A percentile compares a stretch with the other conserved stretches of the same genome.
These are phyloP conservation scores for Circaetus cinerascens DNA, from an alignment of 2,113 vertebrate genomes.

Conservation along the genomic window DNA sequence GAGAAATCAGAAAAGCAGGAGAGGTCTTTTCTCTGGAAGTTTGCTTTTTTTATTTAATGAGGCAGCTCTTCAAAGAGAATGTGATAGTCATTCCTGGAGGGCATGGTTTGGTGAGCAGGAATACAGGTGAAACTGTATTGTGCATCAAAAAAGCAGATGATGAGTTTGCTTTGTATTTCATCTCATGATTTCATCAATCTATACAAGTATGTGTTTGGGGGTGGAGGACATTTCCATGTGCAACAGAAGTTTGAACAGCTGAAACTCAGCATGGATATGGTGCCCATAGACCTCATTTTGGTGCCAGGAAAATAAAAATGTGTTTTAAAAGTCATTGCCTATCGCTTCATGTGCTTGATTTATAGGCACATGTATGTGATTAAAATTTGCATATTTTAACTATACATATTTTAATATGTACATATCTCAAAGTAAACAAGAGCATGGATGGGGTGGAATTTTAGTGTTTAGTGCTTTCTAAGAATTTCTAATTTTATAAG, in stretches of 20 bases:
- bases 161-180: slow-evolving; percentile 34
- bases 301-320: slow-evolving; percentile 27
- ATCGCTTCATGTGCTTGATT: slow-evolving; percentile 5
- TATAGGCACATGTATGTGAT: background rate
- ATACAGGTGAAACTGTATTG: slow-evolving; percentile 42
- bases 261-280: slow-evolving; percentile 48
- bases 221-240: background rate
- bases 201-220: background rate
- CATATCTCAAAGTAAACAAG: background rate
- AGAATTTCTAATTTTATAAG: background rate
- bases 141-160: slow-evolving; percentile 36
- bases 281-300: slow-evolving; percentile 17
- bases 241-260: slow-evolving; percentile 53
- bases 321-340: slow-evolving; percentile 6
- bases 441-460: background rate
- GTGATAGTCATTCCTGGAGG: slow-evolving; percentile 57
- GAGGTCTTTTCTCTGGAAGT: slow-evolving; percentile 18
- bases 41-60: slow-evolving; percentile 62
- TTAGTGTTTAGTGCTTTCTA: background rate
- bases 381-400: background rate
- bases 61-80: slow-evolving; percentile 58
- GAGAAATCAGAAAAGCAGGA: slow-evolving; percentile 32
- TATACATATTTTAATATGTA: background rate
- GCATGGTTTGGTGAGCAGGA: slow-evolving; percentile 38
- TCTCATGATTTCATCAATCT: slow-evolving; percentile 6